A percentile compares a stretch with the other conserved stretches of the same genome.
Conservation (phyloP, 2,797 vertebrate species). For the Sebastes kiyomatsui region DNA sequence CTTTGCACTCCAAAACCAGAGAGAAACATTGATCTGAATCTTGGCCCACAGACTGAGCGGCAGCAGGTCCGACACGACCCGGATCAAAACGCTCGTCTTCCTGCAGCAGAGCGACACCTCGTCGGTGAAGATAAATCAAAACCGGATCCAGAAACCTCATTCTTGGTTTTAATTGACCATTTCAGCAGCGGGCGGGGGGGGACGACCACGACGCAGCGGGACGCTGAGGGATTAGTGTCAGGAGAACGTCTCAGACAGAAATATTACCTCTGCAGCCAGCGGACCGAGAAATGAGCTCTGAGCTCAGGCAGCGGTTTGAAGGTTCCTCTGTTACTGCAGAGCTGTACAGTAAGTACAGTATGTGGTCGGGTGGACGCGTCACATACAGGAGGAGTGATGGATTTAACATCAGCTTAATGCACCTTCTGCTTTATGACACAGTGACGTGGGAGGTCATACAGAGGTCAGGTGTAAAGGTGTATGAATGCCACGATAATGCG, state of each 20-base stretch:
- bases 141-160: not conserved
- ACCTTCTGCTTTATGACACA: not conserved
- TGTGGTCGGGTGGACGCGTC: not conserved
- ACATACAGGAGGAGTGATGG: not conserved
- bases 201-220: not conserved
- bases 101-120: not conserved
- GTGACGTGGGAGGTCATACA: not conserved
- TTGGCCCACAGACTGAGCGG: not conserved
- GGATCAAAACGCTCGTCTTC: not conserved
- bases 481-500: too few species aligned
- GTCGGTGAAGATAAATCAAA: constrained; percentile 6
- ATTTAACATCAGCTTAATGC: constrained; percentile 28
- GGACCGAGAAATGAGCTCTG: constrained; percentile 13
- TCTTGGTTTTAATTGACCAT: constrained; percentile 56
- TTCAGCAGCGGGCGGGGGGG: constrained; percentile 14
- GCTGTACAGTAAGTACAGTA: too few species aligned
- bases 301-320: not conserved
- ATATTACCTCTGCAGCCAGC: not conserved
- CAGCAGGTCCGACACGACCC: not conserved
- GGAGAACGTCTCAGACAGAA: constrained; percentile 5
- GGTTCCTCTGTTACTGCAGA: not conserved
- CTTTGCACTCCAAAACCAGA: not conserved
- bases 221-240: constrained; percentile 58
- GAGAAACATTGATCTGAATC: not conserved
- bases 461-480: not conserved